These are phyloP conservation scores for Euphysa ruthae DNA, from an alignment of 30 jellyfish, hydroid and myxozoan species.

Conservation along the genomic window DNA sequence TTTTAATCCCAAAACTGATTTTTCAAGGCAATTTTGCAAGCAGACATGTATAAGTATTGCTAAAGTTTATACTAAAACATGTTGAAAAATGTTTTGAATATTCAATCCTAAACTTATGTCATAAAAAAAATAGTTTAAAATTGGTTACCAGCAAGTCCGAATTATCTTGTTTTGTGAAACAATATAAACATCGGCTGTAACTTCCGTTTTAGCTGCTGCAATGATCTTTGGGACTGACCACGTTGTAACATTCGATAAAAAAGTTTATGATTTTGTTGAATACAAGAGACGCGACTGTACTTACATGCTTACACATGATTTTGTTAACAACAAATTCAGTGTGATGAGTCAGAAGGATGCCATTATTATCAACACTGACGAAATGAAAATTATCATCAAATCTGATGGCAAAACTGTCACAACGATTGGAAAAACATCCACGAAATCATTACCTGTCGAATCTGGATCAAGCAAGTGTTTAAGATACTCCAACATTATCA, in stretches of 20 bases:
- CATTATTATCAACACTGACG: slow-evolving; percentile 78
- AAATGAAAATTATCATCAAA: slow-evolving; percentile 61
- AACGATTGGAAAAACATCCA: slow-evolving; percentile 30
- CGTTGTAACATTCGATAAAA: slow-evolving; percentile 86
- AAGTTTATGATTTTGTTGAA: slow-evolving; percentile 58
- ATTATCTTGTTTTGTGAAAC: too few relatives aligned
- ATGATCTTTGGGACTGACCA: slow-evolving; percentile 80
- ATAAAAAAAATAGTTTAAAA: too few relatives aligned
- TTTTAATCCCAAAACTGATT: too few relatives aligned
- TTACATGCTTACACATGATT: slow-evolving; percentile 90
- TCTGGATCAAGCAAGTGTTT: slow-evolving; percentile 55
- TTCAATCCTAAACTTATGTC: too few relatives aligned
- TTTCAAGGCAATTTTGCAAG: too few relatives aligned
- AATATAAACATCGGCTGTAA: neutral
- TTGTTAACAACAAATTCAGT: slow-evolving; percentile 65
- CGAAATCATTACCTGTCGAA: slow-evolving; percentile 69
- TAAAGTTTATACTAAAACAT: too few relatives aligned
- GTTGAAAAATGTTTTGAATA: too few relatives aligned
- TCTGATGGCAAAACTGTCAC: slow-evolving; percentile 44
- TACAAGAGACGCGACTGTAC: slow-evolving; percentile 64
- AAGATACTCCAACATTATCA: slow-evolving; percentile 23
- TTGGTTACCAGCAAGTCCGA: too few relatives aligned
- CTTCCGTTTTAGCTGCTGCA: slow-evolving; percentile 37
- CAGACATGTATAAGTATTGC: too few relatives aligned
- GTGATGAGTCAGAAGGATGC: slow-evolving; percentile 71